Evolutionary conservation across 2,888 invertebrate species (phyloP), one percentile per base, ranked within the genome.

Genomic region (Girardia tigrina): DNA sequence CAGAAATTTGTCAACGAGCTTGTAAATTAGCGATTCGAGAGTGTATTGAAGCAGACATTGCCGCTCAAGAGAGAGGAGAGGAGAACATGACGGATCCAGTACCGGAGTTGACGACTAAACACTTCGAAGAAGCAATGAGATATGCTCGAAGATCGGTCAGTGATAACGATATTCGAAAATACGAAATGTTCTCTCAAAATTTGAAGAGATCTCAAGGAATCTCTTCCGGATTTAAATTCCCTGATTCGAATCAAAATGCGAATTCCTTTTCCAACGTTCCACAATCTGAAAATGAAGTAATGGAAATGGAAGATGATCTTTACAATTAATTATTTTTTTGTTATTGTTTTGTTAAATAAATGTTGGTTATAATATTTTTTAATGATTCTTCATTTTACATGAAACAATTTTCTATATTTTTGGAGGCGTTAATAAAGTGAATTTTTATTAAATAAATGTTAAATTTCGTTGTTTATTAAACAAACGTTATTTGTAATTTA

Each of bases 131-230:
- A 85, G 94, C 95, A 42, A 97, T 97, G 95, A 92, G 92, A 86
- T 95, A 90, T 86, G 95, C 95, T 78, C 89, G 95, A 74, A 89
- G 97, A 70, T 98, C 97, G 28, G 98, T 99, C 72, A 94, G 93
- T 74, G 98, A 99, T 86, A 95, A 95, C 85, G 98, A 99, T 86
- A 97, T 99, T 84, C 89, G 97, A 83, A 98, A 98, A 87, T 99
- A 99, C 86, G 98, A 99, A 88, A 98, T 99, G 97, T 99, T 99
- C 87, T 93, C 98, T 81, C 97, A 99, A 87, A 99, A 98, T 79
- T 88, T 99, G 82, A 98, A 99, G 23, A n/a, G n/a, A 56, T 56
- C 56, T n/a, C 4, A 23, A 56, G 56, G 56, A 8, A 56, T 56
- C 23, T n/a, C 20, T 20, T 56, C 28, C 14, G 14, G 20, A 26